phyloP scores from a whole-genome alignment of 2,888 invertebrate species.

The Hirtodrosophila histrioides region DNA sequence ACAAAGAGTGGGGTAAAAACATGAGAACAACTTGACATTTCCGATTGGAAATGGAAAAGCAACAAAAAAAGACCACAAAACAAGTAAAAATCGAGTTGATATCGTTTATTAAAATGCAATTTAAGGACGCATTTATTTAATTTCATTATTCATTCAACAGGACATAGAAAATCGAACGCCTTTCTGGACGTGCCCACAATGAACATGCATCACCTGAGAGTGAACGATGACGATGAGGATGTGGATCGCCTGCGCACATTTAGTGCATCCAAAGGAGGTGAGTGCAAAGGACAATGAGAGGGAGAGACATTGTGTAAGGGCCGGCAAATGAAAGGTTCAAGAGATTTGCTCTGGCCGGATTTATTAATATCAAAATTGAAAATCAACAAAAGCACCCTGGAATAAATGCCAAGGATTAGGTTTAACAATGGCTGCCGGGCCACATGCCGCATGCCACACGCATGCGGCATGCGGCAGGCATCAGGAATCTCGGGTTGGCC shows the following conservation, averaged over 20 bases:
- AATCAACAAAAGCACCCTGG: slow-evolving; percentile 47
- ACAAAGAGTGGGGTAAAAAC: not conserved
- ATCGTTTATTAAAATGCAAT: slow-evolving; percentile 37
- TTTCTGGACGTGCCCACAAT: slow-evolving; percentile 88
- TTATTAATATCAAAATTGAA: slow-evolving; percentile 74
- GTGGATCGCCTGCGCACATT: slow-evolving; percentile 96
- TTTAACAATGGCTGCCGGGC: slow-evolving; percentile 15
- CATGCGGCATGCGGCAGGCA: not conserved
- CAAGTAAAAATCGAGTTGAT: slow-evolving; percentile 1
- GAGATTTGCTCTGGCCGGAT: slow-evolving; percentile 30
- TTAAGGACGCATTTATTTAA: slow-evolving; percentile 25
- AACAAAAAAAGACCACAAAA: no score
- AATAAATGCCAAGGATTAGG: slow-evolving; percentile 51
- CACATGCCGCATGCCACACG: not conserved
- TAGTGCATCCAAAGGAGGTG: slow-evolving; percentile 95
- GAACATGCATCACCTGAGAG: slow-evolving; percentile 84
- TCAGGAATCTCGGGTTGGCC: slow-evolving; percentile 7
- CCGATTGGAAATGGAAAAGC: not conserved
- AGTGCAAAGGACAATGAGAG: slow-evolving; percentile 49
- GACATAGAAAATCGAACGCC: slow-evolving; percentile 87
- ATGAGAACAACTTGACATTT: slow-evolving; percentile 21
- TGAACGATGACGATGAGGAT: slow-evolving; percentile 89
- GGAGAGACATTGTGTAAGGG: not conserved
- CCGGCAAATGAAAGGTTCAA: slow-evolving; percentile 14
- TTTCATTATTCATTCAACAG: slow-evolving; percentile 71